Percentiles rank a stretch among this genome's conserved stretches.
Evolutionary conservation across 2,113 vertebrate genomes (phyloP).

Genomic region (Marcusenius ussheri): DNA sequence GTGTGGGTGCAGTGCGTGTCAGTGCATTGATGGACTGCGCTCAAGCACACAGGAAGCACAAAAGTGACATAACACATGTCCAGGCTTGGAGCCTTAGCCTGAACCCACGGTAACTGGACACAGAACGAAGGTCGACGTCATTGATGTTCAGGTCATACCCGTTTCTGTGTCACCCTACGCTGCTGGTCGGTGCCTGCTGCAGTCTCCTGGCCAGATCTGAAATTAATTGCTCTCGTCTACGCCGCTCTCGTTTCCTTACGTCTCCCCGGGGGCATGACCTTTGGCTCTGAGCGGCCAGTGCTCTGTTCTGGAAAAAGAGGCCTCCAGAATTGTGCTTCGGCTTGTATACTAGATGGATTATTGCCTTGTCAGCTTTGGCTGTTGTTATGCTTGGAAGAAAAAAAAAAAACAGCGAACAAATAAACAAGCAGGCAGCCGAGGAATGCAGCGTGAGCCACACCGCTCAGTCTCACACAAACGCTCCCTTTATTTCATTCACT

Average conservation of each 20-base stretch:
- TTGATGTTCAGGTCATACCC: not conserved
- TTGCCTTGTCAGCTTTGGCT: conserved; percentile 20
- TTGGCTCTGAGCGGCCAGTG: conserved; percentile 28
- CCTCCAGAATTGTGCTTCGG: conserved; percentile 23
- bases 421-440: not conserved
- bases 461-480: not conserved
- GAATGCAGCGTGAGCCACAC: not conserved
- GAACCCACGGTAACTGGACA: not conserved
- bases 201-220: conserved; percentile 22
- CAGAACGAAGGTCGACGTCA: not conserved
- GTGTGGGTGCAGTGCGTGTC: not conserved
- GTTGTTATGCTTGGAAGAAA: not conserved
- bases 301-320: conserved; percentile 22
- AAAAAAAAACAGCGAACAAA: not conserved
- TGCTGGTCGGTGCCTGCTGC: not conserved
- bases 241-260: conserved; percentile 28
- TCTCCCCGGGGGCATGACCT: conserved; percentile 32
- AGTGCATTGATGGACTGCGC: not conserved
- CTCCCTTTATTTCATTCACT: not conserved
- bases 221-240: conserved; percentile 25
- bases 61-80: not conserved
- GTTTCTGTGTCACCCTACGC: not conserved
- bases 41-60: not conserved
- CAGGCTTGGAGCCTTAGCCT: not conserved
- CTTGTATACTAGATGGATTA: conserved; percentile 19